phyloP scores from a whole-genome alignment of 92 coral and sea anemone species.

The Plumapathes pennacea region DNA sequence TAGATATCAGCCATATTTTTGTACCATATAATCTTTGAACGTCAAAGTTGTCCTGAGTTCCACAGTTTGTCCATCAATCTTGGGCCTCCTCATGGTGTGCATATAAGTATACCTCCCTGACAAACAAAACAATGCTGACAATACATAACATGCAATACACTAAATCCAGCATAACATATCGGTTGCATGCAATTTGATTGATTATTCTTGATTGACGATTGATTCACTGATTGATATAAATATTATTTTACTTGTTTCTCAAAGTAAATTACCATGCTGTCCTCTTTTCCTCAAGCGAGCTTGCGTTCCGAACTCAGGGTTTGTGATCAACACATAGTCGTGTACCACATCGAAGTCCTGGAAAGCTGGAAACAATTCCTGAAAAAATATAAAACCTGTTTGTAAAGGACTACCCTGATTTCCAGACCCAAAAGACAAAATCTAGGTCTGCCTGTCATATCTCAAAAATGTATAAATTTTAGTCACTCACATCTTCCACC shows the following conservation, averaged over 20 bases:
- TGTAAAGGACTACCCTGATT: no score
- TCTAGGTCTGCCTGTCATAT: not conserved
- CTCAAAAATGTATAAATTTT: not conserved
- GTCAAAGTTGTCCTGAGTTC: conserved; percentile 83
- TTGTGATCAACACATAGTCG: conserved; percentile 74
- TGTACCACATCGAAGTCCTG: conserved; percentile 99
- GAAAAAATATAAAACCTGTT: not conserved
- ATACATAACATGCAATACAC: no score
- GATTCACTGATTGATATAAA: no score
- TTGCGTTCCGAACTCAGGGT: conserved; percentile 68
- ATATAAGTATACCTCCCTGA: conserved; percentile 78
- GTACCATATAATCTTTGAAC: conserved; percentile 81
- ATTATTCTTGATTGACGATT: no score
- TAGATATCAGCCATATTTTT: not conserved
- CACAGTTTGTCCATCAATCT: conserved; percentile 75
- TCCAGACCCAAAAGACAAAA: no score
- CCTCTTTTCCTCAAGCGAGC: conserved; percentile 92
- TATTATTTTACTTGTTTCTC: no score
- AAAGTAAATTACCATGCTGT: conserved; percentile 72
- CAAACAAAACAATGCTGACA: not conserved
- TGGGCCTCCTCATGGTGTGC: conserved; percentile 83
- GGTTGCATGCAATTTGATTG: no score
- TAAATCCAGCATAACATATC: no score
- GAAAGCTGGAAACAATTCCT: conserved; percentile 70
- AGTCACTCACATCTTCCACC: no score